Evolutionary conservation across 2,888 invertebrate genomes (phyloP), one percentile per base, ranked within the genome.

Genomic region (Drosophila multiciliata): DNA sequence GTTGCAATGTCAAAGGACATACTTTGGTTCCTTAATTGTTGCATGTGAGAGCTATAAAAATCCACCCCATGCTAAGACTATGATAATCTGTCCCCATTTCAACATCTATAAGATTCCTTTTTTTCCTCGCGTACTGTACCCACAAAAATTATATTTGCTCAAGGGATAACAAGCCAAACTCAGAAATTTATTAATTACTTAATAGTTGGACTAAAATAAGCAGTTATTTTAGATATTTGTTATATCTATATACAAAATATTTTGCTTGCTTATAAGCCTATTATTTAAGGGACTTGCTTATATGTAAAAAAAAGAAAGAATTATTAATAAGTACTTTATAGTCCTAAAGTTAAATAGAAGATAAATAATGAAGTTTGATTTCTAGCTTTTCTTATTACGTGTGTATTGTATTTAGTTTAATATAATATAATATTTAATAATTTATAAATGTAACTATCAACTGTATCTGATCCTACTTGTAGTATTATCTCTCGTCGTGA

Each of bases 61-160:
- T 29, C 48, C 48, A 58, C 64, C 64, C 36, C 48, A 23, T 9
- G 20, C n/a, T 42, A 50, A 7, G 29, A 32, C 29, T 2, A 36
- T 3, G 45, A 45, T 20, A 12, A 20, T 36, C 26, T 29, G 48
- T 11, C 11, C 20, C 15, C 15, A 45, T 23, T 60, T 32, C 12
- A 15, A 29, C 12, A 11, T 11, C 11, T 42, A 45, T 7, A 45
- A 45, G 45, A 15, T 12, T 23, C 3, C 7, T 15, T 45, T 23
- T 15, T 15, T 45, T 45, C 7, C 20, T 45, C 12, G 45, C 20
- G 45, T 20, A 45, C 12, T 23, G 45, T 20, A 45, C 20, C 12
- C 15, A 23, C 2, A 8, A 1, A 23, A 45, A 8, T 15, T 7
- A 1, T 15, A 6, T 45, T 7, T 23, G 1, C 23, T 8, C 8